Conservation (phyloP, 2,888 invertebrate genomes). For the Drosophila neotestacea region DNA sequence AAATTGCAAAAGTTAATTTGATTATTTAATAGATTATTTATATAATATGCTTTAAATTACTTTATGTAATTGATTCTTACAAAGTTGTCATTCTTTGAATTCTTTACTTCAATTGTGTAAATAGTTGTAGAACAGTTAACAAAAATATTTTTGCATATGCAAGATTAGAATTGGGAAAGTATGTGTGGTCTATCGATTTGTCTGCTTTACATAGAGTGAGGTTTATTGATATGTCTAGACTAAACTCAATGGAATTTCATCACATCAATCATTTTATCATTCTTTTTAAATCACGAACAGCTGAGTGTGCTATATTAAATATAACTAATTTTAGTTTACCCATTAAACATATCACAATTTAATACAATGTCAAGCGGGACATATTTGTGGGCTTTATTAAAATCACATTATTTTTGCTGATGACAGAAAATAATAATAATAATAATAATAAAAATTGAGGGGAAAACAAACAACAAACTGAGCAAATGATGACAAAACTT, state of each 20-base stretch:
- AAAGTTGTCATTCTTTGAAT: not conserved
- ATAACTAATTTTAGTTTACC: constrained; percentile 53
- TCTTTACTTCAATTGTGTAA: not conserved
- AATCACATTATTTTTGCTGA: constrained; percentile 50
- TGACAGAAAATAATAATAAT: constrained; percentile 15
- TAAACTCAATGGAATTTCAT: not conserved
- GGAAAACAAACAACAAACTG: constrained; percentile 18
- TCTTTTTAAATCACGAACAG: not conserved
- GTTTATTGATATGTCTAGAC: not conserved
- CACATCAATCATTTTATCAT: not conserved
- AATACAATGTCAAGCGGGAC: constrained; percentile 21
- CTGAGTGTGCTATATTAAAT: not conserved
- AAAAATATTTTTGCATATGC: not conserved
- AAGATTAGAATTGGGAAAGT: not conserved
- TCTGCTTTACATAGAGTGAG: not conserved
- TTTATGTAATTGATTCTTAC: not conserved
- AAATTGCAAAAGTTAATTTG: constrained; percentile 4
- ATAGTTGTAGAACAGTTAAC: not conserved
- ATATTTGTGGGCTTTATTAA: constrained; percentile 53
- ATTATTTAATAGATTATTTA: not conserved
- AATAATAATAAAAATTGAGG: constrained; percentile 16
- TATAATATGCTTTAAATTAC: not conserved
- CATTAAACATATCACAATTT: constrained; percentile 27
- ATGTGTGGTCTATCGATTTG: not conserved
- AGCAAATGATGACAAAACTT: constrained; percentile 36